phyloP scores from a whole-genome alignment of 2,888 invertebrate genomes.

The Agrotis segetum region DNA sequence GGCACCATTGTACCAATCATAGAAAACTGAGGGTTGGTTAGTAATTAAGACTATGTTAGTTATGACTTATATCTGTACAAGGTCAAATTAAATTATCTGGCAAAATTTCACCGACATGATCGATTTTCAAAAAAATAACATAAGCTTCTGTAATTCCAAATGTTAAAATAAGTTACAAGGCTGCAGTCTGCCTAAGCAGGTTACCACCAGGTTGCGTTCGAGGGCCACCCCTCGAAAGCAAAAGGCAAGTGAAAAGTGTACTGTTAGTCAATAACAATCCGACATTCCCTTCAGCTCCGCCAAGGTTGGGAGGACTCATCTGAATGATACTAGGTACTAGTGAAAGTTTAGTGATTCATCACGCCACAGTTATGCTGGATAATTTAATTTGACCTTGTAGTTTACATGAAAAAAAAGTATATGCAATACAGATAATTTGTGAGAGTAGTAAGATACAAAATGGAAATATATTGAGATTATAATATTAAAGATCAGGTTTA shows the following conservation, averaged over 20 bases:
- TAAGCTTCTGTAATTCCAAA: not conserved
- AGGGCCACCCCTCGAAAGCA: too few species aligned
- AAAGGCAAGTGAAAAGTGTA: too few species aligned
- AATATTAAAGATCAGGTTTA: not conserved
- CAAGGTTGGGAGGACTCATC: too few species aligned
- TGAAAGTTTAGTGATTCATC: not conserved
- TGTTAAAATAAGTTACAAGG: too few species aligned
- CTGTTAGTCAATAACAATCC: too few species aligned
- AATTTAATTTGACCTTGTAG: not conserved
- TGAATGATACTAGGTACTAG: too few species aligned
- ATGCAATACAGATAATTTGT: not conserved
- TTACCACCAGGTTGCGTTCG: too few species aligned
- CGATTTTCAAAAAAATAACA: not conserved
- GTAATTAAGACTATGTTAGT: slow-evolving; percentile 53
- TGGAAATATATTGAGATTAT: not conserved
- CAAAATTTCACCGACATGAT: not conserved
- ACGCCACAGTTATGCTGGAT: not conserved
- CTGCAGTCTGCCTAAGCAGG: too few species aligned
- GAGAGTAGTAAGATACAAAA: slow-evolving; percentile 5
- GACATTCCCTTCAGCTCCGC: too few species aligned
- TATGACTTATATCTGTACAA: not conserved
- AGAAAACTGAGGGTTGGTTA: slow-evolving; percentile 75
- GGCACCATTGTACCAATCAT: slow-evolving; percentile 81
- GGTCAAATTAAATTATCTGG: not conserved
- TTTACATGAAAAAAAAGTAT: slow-evolving; percentile 20